These are phyloP conservation scores for Miichthys miiuy DNA, from an alignment of 2,797 vertebrate genomes.

Conservation along the genomic window DNA sequence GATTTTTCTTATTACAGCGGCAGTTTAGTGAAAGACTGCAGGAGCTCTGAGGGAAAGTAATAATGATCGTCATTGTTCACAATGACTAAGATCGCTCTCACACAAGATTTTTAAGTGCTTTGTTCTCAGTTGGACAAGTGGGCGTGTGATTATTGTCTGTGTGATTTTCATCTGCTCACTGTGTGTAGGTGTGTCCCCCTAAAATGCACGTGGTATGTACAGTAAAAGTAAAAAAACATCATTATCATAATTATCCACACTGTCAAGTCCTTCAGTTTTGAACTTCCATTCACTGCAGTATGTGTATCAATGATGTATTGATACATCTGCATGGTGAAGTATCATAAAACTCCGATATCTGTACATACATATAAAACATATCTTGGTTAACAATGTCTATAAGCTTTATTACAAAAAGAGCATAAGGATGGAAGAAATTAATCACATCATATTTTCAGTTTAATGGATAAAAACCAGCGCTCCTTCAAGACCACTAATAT, in stretches of 20 bases:
- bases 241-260: neutral
- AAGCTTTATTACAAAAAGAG: constrained; percentile 7
- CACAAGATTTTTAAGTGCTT: constrained; percentile 40
- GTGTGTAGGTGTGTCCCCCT: constrained; percentile 9
- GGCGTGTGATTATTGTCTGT: constrained; percentile 39
- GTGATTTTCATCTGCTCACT: constrained; percentile 26
- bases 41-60: constrained; percentile 25
- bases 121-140: constrained; percentile 49
- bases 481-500: neutral
- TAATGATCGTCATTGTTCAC: constrained; percentile 53
- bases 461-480: constrained; percentile 13
- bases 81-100: constrained; percentile 36
- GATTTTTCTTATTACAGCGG: constrained; percentile 37
- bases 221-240: neutral
- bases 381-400: neutral
- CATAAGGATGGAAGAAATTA: neutral
- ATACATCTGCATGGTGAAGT: neutral
- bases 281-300: neutral
- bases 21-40: constrained; percentile 36
- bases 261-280: neutral
- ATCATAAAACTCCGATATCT: constrained; percentile 4
- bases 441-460: constrained; percentile 20
- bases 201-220: neutral
- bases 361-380: no score
- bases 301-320: neutral